Evolutionary conservation across 1,140 invertebrate species (phyloP).

Genomic region (Apis florea): DNA sequence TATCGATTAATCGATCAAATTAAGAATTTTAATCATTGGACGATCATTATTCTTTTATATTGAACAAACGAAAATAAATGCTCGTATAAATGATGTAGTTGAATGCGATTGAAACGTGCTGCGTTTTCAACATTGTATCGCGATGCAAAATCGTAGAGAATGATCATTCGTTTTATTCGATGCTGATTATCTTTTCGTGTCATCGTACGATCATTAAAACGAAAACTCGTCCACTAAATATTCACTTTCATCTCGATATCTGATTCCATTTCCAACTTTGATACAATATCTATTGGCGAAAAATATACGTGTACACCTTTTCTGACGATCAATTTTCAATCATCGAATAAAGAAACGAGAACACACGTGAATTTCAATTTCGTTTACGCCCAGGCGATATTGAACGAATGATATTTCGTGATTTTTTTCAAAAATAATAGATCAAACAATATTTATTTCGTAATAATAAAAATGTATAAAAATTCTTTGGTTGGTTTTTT

Average conservation of each 20-base stretch:
- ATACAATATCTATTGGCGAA: background rate
- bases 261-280: slow-evolving; percentile 17
- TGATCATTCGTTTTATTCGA: slow-evolving; percentile 5
- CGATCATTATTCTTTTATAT: background rate
- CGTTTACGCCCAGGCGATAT: background rate
- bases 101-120: background rate
- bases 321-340: slow-evolving; percentile 1
- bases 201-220: slow-evolving; percentile 35
- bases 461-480: background rate
- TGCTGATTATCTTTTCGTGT: slow-evolving; percentile 29
- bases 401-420: background rate
- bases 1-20: too few relatives aligned
- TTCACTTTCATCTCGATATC: slow-evolving; percentile 29
- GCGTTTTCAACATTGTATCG: background rate
- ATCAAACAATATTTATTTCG: background rate
- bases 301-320: background rate
- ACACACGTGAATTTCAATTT: slow-evolving; percentile 7
- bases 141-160: background rate
- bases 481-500: background rate
- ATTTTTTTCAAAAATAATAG: background rate
- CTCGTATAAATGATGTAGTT: background rate
- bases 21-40: too few relatives aligned
- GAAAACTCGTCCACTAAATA: slow-evolving; percentile 25
- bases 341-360: background rate
- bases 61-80: background rate